These are phyloP conservation scores for Chelonia mydas DNA, from an alignment of 2,797 vertebrate species.

Conservation along the genomic window DNA sequence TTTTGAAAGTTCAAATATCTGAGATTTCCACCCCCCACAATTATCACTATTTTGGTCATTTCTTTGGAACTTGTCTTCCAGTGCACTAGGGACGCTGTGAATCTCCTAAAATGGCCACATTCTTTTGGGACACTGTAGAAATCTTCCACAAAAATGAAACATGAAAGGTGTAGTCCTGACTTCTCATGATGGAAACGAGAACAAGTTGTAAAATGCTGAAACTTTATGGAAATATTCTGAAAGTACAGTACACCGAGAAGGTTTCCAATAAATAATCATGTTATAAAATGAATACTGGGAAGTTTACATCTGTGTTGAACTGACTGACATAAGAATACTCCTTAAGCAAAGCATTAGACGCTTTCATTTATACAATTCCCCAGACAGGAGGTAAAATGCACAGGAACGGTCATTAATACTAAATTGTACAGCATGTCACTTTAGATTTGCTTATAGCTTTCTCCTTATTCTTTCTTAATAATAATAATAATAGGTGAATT, in stretches of 20 bases:
- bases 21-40: background rate
- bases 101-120: background rate
- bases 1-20: conserved; percentile 23
- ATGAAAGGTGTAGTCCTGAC: background rate
- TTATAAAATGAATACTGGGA: background rate
- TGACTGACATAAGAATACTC: background rate
- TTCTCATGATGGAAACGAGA: background rate
- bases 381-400: conserved; percentile 23
- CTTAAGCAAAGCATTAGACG: background rate
- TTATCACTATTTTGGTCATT: conserved; percentile 46
- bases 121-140: background rate
- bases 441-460: conserved; percentile 30
- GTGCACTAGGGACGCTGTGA: background rate
- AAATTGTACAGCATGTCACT: background rate
- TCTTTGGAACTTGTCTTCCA: conserved; percentile 35
- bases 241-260: background rate
- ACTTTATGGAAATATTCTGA: background rate
- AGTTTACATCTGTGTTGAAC: background rate
- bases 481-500: background rate
- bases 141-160: background rate
- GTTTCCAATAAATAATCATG: conserved; percentile 8
- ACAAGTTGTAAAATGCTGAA: background rate
- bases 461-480: background rate
- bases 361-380: background rate
- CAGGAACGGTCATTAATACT: background rate